Evolutionary conservation across 1,140 invertebrate species (phyloP), one percentile per base, ranked within the genome.

Genomic region (Drosophila triauraria): DNA sequence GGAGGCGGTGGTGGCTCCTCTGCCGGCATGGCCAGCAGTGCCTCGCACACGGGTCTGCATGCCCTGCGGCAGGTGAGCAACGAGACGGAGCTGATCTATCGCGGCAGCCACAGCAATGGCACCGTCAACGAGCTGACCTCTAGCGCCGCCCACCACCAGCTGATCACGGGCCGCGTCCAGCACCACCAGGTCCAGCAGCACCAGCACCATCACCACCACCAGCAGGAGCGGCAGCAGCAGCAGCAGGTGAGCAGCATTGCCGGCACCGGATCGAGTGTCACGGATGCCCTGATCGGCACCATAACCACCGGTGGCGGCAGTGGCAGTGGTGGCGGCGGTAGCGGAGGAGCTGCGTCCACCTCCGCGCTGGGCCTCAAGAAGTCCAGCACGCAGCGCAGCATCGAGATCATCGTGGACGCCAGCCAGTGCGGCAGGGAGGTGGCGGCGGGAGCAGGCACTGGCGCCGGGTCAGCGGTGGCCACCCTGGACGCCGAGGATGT

Each of bases 381-480:
- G 20, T 74, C 85, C 10, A 88, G 50, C 40, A 81, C 82, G 42
- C 91, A 92, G 43, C 91, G 91, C 42, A 92, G 84, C 78, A 91
- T 92, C 51, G 91, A 92, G 79, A 92, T 92, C 30, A 92, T 92
- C 46, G 91, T 92, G 68, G 91, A 92, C 60, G 91, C 91, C 35
- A 78, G 82, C 12, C 85, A 92, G 25, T 84, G 86, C 30, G 79
- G 91, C 57, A 83, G 72, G 69, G 74, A 82, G n/a, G 8, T 75
- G 42, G 68, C 58, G 30, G 59, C 48, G n/a, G 53, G 13, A 32
- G 44, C 23, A 5, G 44, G 17, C 4, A 8, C 46, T 20, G 30
- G 46, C 1, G 32, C 51, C 15, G 67, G 54, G 2, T 20, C 67
- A 6, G 65, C 40, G 12, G 46, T 27, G 48, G 38, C 51, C 35